Conservation (phyloP, 1,140 invertebrate genomes). For the Plectrocnemia conspersa region DNA sequence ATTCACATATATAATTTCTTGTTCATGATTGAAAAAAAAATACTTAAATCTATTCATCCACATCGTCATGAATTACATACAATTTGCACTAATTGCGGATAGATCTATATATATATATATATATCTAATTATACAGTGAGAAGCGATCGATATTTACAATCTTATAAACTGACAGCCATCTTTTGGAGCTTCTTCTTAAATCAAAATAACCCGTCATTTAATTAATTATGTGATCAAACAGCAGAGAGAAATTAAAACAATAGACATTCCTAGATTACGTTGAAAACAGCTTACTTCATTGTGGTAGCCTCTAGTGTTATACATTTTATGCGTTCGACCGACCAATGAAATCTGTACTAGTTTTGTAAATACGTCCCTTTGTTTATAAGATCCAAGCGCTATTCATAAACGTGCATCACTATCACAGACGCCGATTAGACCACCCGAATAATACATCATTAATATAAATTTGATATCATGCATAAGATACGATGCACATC, state of each 20-base stretch:
- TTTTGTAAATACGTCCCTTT: constrained; percentile 18
- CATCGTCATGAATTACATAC: constrained; percentile 18
- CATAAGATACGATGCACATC: too few relatives aligned
- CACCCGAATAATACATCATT: too few relatives aligned
- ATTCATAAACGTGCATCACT: constrained; percentile 4
- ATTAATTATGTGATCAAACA: neutral
- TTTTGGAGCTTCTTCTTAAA: neutral
- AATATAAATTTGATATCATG: too few relatives aligned
- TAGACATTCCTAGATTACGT: neutral
- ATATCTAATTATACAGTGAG: constrained; percentile 24
- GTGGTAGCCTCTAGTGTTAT: constrained; percentile 9
- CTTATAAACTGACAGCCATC: neutral
- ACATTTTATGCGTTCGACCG: constrained; percentile 3
- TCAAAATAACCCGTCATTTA: too few relatives aligned
- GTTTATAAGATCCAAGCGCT: constrained; percentile 13
- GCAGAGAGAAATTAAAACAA: neutral
- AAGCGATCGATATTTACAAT: constrained; percentile 29
- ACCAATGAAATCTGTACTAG: constrained; percentile 33
- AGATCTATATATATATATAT: constrained; percentile 12
- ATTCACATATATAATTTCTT: constrained; percentile 7
- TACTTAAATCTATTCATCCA: constrained; percentile 5
- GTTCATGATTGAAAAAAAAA: constrained; percentile 1
- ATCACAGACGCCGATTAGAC: too few relatives aligned
- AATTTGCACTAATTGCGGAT: constrained; percentile 27
- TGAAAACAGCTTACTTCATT: constrained; percentile 1